phyloP scores from a whole-genome alignment of 2,113 vertebrate species.

The Elachura formosa region DNA sequence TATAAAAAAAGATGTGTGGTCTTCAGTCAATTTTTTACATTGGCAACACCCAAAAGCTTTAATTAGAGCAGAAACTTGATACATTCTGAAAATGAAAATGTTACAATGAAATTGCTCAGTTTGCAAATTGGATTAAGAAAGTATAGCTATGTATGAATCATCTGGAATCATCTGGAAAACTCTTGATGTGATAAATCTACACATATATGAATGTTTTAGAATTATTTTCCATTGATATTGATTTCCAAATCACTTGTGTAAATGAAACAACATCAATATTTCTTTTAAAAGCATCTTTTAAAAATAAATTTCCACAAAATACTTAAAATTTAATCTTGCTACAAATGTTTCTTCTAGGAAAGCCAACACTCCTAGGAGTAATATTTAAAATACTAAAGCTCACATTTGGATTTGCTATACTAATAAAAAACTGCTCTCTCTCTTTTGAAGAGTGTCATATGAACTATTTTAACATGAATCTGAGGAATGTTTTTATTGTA shows the following conservation, averaged over 20 bases:
- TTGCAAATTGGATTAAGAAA: not conserved
- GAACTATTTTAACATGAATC: constrained; percentile 13
- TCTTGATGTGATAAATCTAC: not conserved
- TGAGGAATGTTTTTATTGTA: not conserved
- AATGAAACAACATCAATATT: not conserved
- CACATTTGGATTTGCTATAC: constrained; percentile 15
- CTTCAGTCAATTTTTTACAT: constrained; percentile 8
- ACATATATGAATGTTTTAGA: not conserved
- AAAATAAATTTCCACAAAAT: constrained; percentile 1
- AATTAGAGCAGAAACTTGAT: constrained; percentile 1
- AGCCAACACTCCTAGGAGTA: constrained; percentile 20
- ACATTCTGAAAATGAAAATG: constrained; percentile 28
- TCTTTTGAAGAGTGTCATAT: constrained; percentile 22
- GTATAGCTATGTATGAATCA: not conserved
- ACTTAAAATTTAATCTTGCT: constrained; percentile 1
- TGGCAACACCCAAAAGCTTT: not conserved
- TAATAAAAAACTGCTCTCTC: constrained; percentile 3
- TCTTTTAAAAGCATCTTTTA: not conserved
- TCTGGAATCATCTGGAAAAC: not conserved
- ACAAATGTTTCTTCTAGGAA: constrained; percentile 30
- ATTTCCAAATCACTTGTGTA: constrained; percentile 13
- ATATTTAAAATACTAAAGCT: constrained; percentile 36
- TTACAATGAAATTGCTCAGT: not conserved
- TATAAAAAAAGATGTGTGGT: not conserved
- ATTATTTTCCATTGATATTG: not conserved